Conservation (phyloP, 1,140 invertebrate genomes). For the Drosophila kohkoa region DNA sequence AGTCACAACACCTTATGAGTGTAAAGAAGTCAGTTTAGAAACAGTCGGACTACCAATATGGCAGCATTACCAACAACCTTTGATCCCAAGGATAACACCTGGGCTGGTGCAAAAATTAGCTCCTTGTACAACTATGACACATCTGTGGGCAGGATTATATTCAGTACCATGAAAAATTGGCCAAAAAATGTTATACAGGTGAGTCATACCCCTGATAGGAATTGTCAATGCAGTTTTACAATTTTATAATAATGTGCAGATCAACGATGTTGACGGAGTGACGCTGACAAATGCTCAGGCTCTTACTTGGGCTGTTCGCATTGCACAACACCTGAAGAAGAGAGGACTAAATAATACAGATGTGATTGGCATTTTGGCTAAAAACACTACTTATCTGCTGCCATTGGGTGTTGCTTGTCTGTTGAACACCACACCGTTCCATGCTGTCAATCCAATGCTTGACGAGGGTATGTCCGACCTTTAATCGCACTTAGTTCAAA, state of each 20-base stretch:
- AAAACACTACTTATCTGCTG: conserved; percentile 32
- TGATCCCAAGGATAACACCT: conserved; percentile 58
- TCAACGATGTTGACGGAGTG: conserved; percentile 29
- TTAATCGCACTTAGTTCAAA: background rate
- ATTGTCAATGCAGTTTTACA: background rate
- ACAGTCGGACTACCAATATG: conserved; percentile 65
- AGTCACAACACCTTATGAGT: background rate
- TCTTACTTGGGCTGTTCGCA: conserved; percentile 31
- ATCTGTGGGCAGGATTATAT: conserved; percentile 54
- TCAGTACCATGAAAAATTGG: conserved; percentile 52
- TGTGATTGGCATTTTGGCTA: conserved; percentile 46
- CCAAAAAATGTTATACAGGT: conserved; percentile 60
- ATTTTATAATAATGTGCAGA: conserved; percentile 7
- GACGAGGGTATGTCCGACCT: conserved; percentile 24
- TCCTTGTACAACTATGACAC: conserved; percentile 44
- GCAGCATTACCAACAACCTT: conserved; percentile 47
- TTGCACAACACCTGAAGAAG: conserved; percentile 36
- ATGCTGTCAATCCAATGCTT: conserved; percentile 35
- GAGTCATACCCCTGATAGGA: background rate
- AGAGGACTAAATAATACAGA: conserved; percentile 24
- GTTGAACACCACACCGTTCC: conserved; percentile 40
- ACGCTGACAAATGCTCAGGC: conserved; percentile 27
- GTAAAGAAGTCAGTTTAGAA: background rate
- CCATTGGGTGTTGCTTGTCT: conserved; percentile 40
- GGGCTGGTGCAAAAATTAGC: conserved; percentile 43